phyloP scores from a whole-genome alignment of 1,140 invertebrate species.

The Myzus persicae region DNA sequence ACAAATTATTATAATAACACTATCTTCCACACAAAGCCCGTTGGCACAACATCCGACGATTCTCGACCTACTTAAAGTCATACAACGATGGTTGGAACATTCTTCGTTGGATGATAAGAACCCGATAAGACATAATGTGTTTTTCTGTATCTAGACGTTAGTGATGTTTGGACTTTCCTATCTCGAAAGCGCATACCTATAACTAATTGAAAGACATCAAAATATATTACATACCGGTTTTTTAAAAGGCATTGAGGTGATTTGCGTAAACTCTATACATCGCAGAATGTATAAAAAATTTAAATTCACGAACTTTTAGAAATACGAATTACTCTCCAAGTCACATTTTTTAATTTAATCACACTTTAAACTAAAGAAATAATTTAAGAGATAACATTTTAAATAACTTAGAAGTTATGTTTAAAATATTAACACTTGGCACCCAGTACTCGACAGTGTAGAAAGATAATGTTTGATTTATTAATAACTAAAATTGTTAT shows the following conservation, averaged over 20 bases:
- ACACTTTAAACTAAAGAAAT: too few species aligned
- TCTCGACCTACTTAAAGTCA: background rate
- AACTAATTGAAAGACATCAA: background rate
- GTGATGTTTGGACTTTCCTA: background rate
- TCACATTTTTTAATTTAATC: background rate
- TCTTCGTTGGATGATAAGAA: background rate
- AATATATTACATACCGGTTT: background rate
- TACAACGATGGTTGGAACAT: background rate
- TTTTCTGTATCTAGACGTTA: background rate
- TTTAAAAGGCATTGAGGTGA: background rate
- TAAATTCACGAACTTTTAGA: background rate
- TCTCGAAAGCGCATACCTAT: too few species aligned
- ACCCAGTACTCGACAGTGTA: background rate
- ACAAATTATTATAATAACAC: background rate
- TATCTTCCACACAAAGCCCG: background rate
- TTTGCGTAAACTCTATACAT: background rate
- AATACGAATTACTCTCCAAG: background rate
- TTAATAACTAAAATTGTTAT: background rate
- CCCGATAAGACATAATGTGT: background rate
- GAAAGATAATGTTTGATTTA: background rate
- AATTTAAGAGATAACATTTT: too few species aligned
- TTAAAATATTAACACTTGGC: background rate
- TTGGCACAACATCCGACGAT: background rate
- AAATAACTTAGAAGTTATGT: background rate
- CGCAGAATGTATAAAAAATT: background rate